phyloP scores from a whole-genome alignment of 2,797 vertebrate genomes.

The Enteromius argenteus region DNA sequence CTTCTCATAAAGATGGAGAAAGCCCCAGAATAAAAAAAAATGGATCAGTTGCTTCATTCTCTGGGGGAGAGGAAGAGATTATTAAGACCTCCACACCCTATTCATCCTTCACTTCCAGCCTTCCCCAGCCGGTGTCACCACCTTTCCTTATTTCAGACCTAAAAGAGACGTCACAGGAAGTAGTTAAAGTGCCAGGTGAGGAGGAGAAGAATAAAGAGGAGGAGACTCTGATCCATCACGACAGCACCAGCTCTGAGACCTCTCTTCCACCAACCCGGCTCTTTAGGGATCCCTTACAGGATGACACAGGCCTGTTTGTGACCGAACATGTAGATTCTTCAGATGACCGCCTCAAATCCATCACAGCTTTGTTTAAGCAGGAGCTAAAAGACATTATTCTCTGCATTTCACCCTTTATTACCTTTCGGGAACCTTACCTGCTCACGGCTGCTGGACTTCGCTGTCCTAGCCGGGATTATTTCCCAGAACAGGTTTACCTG shows the following conservation, averaged over 20 bases:
- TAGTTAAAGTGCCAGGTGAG: slow-evolving; percentile 45
- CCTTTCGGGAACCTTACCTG: slow-evolving; percentile 91
- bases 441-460: slow-evolving; percentile 87
- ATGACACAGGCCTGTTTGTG: slow-evolving; percentile 93
- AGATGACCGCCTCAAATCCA: slow-evolving; percentile 91
- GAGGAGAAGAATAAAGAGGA: slow-evolving; percentile 67
- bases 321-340: slow-evolving; percentile 88
- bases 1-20: slow-evolving; percentile 60
- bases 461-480: slow-evolving; percentile 95
- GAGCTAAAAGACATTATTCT: slow-evolving; percentile 96
- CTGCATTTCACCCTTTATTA: slow-evolving; percentile 93
- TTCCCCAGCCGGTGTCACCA: slow-evolving; percentile 70
- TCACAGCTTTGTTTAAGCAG: slow-evolving; percentile 90
- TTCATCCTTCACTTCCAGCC: slow-evolving; percentile 63
- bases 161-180: slow-evolving; percentile 64
- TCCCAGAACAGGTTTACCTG: slow-evolving; percentile 91
- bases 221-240: slow-evolving; percentile 60
- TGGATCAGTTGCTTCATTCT: slow-evolving; percentile 43
- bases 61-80: slow-evolving; percentile 53
- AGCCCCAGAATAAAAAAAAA: slow-evolving; percentile 50
- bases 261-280: slow-evolving; percentile 75
- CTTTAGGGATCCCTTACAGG: slow-evolving; percentile 95
- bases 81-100: slow-evolving; percentile 71
- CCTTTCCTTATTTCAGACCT: slow-evolving; percentile 78
- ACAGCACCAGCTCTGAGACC: slow-evolving; percentile 69